phyloP scores from a whole-genome alignment of 2,797 vertebrate species.

The Naso thynnoides region DNA sequence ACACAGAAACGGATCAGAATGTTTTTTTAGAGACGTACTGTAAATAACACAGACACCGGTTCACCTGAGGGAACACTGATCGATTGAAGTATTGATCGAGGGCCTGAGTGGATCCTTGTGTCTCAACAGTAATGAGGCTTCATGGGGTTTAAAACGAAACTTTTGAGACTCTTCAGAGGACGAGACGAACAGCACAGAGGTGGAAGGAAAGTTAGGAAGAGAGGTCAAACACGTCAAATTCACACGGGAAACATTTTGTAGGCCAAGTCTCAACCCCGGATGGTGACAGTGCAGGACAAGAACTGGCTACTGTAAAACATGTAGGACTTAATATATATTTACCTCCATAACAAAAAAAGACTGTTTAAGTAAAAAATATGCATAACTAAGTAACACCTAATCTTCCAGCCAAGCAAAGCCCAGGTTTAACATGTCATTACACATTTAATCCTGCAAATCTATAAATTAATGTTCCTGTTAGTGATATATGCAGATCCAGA shows the following conservation, averaged over 20 bases:
- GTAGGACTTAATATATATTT: too few species aligned
- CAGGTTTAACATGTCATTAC: too few species aligned
- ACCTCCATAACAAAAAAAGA: too few species aligned
- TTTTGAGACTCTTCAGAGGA: conserved; percentile 36
- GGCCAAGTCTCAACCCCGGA: background rate
- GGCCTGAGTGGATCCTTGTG: conserved; percentile 52
- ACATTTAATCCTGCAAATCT: too few species aligned
- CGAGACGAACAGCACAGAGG: background rate
- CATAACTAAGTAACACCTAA: too few species aligned
- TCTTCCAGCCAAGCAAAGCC: too few species aligned
- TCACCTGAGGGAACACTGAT: conserved; percentile 57
- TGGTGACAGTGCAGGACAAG: background rate
- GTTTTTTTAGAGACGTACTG: conserved; percentile 16
- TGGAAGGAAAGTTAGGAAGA: too few species aligned
- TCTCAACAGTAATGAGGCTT: conserved; percentile 66
- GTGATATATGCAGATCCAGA: too few species aligned
- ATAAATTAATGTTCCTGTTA: too few species aligned
- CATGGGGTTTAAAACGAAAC: conserved; percentile 47
- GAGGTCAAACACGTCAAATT: background rate
- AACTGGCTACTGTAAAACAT: too few species aligned
- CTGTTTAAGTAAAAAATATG: too few species aligned
- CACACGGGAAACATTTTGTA: background rate
- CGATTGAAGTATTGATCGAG: conserved; percentile 55
- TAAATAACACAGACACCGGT: conserved; percentile 12
- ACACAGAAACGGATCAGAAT: background rate